Conservation (phyloP, 2,888 invertebrate species). For the Monopis laevigella region DNA sequence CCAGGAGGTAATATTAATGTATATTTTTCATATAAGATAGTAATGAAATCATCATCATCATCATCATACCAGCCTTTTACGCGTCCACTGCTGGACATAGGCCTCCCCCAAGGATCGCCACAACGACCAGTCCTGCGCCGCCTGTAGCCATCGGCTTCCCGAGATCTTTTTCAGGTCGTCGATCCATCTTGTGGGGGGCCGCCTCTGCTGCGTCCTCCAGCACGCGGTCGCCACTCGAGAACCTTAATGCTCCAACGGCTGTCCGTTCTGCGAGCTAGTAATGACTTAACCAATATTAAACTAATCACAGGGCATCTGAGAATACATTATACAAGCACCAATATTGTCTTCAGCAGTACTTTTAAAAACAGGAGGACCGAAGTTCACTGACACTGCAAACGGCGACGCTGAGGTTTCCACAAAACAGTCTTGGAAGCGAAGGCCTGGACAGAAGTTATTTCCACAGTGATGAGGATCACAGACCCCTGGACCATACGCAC, state of each 20-base stretch:
- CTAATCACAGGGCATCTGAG: slow-evolving; percentile 72
- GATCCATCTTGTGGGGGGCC: not conserved
- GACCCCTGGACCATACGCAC: slow-evolving; percentile 66
- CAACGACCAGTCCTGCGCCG: no score
- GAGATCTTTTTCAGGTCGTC: no score
- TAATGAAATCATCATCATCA: no score
- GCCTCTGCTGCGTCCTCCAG: not conserved
- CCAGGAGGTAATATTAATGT: no score
- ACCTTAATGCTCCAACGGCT: not conserved
- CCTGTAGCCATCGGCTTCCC: no score
- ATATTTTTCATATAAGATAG: no score
- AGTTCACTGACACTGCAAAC: slow-evolving; percentile 81
- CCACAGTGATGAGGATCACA: slow-evolving; percentile 87
- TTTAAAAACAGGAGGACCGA: slow-evolving; percentile 74
- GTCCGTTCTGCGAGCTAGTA: not conserved
- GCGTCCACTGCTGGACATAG: no score
- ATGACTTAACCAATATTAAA: not conserved
- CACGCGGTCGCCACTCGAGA: not conserved
- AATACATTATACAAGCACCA: slow-evolving; percentile 80
- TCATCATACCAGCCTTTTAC: no score
- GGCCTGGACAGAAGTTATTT: slow-evolving; percentile 71
- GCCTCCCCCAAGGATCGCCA: no score
- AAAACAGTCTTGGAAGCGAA: slow-evolving; percentile 58
- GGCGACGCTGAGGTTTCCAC: slow-evolving; percentile 82
- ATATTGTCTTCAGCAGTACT: slow-evolving; percentile 82